Evolutionary conservation across 1,140 invertebrate species (phyloP).

Genomic region (Drosophila pandora): DNA sequence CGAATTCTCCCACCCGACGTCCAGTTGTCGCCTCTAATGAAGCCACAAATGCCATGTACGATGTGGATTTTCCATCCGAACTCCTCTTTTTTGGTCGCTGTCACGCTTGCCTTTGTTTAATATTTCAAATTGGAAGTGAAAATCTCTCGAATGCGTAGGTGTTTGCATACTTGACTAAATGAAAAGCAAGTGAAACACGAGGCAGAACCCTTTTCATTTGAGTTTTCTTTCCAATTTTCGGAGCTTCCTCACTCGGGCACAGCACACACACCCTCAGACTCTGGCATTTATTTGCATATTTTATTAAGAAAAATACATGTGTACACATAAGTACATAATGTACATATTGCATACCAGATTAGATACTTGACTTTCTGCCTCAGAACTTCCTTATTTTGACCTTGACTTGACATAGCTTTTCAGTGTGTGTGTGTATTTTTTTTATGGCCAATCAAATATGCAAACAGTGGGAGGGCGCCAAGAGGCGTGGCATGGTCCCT

Average conservation of each 20-base stretch:
- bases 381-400: conserved; percentile 49
- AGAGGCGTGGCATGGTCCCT: conserved; percentile 27
- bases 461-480: conserved; percentile 57
- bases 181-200: conserved; percentile 36
- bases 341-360: conserved; percentile 48
- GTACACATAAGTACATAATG: conserved; percentile 35
- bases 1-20: conserved; percentile 5
- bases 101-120: conserved; percentile 52
- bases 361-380: conserved; percentile 45
- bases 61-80: conserved; percentile 2
- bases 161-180: conserved; percentile 28
- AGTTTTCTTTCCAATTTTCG: conserved; percentile 44
- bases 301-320: conserved; percentile 46
- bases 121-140: conserved; percentile 69
- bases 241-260: background rate
- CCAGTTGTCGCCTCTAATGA: conserved; percentile 35
- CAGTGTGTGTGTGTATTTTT: conserved; percentile 37
- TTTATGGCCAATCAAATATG: conserved; percentile 79
- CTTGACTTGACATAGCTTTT: conserved; percentile 40
- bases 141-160: conserved; percentile 36
- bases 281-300: conserved; percentile 72
- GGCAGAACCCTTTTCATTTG: conserved; percentile 40
- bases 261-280: background rate
- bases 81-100: conserved; percentile 11
- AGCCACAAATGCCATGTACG: conserved; percentile 42